Conservation (phyloP, 2,113 vertebrate genomes). For the Siphamia tubifer region DNA sequence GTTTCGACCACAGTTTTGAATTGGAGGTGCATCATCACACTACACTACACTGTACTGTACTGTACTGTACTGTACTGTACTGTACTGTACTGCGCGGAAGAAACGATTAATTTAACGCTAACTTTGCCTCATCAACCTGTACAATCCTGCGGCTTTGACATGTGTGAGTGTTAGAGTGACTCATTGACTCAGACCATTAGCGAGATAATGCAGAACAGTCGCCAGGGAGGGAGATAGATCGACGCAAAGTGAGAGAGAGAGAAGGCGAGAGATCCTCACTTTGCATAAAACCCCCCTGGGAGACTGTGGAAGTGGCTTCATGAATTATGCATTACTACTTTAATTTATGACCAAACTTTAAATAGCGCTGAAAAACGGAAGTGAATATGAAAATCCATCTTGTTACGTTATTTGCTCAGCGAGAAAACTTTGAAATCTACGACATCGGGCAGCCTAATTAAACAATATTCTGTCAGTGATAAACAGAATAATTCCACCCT, state of each 20-base stretch:
- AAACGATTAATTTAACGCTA: constrained; percentile 33
- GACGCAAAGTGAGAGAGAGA: constrained; percentile 3
- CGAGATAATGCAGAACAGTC: constrained; percentile 59
- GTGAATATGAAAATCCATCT: constrained; percentile 46
- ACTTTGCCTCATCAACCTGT: constrained; percentile 42
- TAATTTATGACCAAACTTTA: constrained; percentile 75
- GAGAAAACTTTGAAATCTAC: constrained; percentile 10
- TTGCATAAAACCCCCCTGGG: constrained; percentile 53
- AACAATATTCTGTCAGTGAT: constrained; percentile 22
- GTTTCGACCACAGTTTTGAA: constrained; percentile 28
- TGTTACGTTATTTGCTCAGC: constrained; percentile 50
- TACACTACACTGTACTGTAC: background rate
- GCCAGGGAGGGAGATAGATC: constrained; percentile 19
- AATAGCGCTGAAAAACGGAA: constrained; percentile 59
- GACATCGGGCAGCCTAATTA: constrained; percentile 18
- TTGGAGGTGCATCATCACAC: background rate
- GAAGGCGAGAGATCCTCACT: constrained; percentile 31
- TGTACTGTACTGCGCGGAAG: background rate
- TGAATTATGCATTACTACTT: constrained; percentile 65
- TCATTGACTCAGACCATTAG: constrained; percentile 67
- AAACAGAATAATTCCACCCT: constrained; percentile 18
- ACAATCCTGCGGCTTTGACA: constrained; percentile 25
- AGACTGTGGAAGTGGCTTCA: constrained; percentile 50
- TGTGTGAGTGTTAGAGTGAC: constrained; percentile 33
- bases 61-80: too few species aligned